A percentile compares a stretch with the other conserved stretches of the same genome.
Conservation (phyloP, 2,888 invertebrate species). For the Eurois occulta region DNA sequence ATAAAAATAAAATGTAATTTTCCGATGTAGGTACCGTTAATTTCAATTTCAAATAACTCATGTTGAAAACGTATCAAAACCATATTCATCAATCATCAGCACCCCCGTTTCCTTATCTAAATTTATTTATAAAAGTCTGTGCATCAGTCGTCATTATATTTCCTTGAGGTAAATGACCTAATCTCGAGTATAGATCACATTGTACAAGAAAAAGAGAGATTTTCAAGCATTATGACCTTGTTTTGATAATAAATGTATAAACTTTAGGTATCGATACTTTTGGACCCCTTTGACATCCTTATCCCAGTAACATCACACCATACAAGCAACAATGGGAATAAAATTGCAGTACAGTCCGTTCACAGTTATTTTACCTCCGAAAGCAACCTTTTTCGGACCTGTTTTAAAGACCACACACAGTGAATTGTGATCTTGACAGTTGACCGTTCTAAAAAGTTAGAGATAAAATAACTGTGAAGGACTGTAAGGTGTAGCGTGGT, state of each 20-base stretch:
- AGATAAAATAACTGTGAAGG: not conserved
- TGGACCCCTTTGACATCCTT: not conserved
- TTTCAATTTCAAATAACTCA: not conserved
- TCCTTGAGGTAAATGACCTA: not conserved
- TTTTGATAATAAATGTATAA: not conserved
- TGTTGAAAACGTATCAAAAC: not conserved
- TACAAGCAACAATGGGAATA: not conserved
- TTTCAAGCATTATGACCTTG: not conserved
- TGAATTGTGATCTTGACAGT: not conserved
- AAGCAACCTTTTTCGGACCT: too few relatives aligned
- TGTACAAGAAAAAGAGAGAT: not conserved
- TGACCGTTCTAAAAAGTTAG: not conserved
- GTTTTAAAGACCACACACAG: not conserved
- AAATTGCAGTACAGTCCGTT: not conserved
- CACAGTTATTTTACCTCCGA: not conserved
- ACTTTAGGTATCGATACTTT: not conserved
- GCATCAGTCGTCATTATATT: not conserved
- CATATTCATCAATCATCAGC: not conserved
- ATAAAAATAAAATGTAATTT: not conserved
- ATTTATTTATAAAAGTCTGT: not conserved
- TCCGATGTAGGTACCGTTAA: not conserved
- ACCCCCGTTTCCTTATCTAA: not conserved
- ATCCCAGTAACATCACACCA: not conserved
- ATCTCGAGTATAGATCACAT: not conserved
- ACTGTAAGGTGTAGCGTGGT: not conserved